Evolutionary conservation across 2,797 vertebrate genomes (phyloP), one percentile per base, ranked within the genome.

Genomic region (Florisuga fusca): DNA sequence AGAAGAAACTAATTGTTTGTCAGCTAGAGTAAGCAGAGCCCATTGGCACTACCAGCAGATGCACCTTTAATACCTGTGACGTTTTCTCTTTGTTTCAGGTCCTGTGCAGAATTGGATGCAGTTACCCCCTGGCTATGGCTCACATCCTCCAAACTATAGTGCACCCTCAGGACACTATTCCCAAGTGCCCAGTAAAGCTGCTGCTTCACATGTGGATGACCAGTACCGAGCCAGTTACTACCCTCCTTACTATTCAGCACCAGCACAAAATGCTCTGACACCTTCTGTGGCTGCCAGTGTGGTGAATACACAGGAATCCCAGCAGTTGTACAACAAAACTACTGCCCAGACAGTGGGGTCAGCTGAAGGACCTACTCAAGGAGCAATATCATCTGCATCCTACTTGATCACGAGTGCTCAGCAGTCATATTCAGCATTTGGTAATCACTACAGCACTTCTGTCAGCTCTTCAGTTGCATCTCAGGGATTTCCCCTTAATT

Each of bases 111-210:
- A 91, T 89, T 98, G 97, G 84, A 96, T 98, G 97, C 98, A 98
- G 84, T 97, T 98, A 59, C 93, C 98, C 10, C 31, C 98, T 62
- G 98, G 97, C 84, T 99, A 98, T 91, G 98, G 97, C 95, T 95
- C 97, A 6, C 97, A 97, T 85, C 98, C 98, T 81, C 98, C 98
- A 73, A 98, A 95, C 97, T 98, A 98, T 90, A 85, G 96, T 87
- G 79, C 90, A n/a, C 94, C 98, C 96, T 98, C 98, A 76, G 98
- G 97, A 97, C 97, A 98, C 84, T 97, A 98, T 78, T 94, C 97
- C 89, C 97, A 98, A 97, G 98, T 97, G 90, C 97, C 98, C 95
- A 98, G 38, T 97, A 99, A 99, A 98, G 95, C 98, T 89, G 93
- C 96, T 92, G 94, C 97, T 64, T 97, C 98, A 17, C 94, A 97